These are phyloP conservation scores for Gallirallus australis DNA, from an alignment of 2,797 vertebrate species.

Conservation along the genomic window DNA sequence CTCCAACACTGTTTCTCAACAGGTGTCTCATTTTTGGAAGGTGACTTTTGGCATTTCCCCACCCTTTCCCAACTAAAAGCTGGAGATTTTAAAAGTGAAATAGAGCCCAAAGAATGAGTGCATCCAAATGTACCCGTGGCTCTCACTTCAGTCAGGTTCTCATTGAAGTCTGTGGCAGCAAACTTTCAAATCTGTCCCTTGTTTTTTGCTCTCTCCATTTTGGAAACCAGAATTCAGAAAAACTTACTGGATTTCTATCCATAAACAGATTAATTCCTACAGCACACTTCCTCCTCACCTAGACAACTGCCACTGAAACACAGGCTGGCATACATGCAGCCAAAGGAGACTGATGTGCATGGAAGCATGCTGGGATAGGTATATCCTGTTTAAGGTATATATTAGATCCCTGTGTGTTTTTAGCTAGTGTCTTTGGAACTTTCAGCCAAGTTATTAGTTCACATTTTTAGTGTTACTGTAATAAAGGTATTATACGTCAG, in stretches of 20 bases:
- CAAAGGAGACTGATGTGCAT: background rate
- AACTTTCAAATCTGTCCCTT: background rate
- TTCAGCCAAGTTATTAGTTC: background rate
- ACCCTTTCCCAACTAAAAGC: background rate
- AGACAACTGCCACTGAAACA: background rate
- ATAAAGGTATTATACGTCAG: background rate
- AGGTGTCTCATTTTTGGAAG: background rate
- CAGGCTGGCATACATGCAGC: background rate
- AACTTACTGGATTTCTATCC: background rate
- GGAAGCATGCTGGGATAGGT: fast-evolving
- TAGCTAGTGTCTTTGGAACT: background rate
- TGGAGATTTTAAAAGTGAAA: background rate
- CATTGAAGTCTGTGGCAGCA: background rate
- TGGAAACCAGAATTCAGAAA: background rate
- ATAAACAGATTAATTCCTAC: background rate
- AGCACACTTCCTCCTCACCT: background rate
- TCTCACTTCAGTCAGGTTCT: background rate
- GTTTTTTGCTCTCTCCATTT: background rate
- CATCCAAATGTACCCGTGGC: background rate
- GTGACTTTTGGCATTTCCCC: too few species aligned
- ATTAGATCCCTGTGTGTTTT: background rate
- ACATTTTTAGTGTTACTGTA: background rate
- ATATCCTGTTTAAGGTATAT: background rate
- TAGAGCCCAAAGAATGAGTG: background rate
- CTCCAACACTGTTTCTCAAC: background rate